These are phyloP conservation scores for Drosophila sturtevanti DNA, from an alignment of 1,140 invertebrate genomes.

Conservation along the genomic window DNA sequence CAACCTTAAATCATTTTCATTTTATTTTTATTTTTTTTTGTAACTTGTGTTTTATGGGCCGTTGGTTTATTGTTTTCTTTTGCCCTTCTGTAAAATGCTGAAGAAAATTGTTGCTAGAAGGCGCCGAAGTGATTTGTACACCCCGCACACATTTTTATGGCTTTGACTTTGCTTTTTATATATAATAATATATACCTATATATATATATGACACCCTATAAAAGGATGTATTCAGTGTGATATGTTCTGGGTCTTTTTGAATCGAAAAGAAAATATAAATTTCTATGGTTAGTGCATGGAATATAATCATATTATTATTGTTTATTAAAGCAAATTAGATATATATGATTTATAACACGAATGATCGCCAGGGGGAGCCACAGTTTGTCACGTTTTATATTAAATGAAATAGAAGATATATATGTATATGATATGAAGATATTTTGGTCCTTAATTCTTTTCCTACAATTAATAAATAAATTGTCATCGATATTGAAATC, in stretches of 20 bases:
- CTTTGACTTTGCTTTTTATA: constrained; percentile 8
- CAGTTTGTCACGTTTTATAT: no score
- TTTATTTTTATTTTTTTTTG: constrained; percentile 33
- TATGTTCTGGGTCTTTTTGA: no score
- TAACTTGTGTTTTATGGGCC: constrained; percentile 78
- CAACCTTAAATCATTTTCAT: constrained; percentile 76
- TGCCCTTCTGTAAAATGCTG: constrained; percentile 55
- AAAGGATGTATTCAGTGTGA: background rate
- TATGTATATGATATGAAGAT: no score
- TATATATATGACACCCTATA: background rate
- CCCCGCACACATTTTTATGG: constrained; percentile 25
- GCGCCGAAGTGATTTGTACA: constrained; percentile 59
- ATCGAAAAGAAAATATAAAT: no score
- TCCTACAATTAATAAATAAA: background rate
- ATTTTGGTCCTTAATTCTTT: no score
- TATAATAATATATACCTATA: background rate
- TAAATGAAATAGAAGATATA: no score
- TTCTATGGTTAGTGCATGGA: no score
- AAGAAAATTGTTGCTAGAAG: constrained; percentile 49
- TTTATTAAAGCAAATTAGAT: no score
- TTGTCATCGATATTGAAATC: background rate
- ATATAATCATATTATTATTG: no score
- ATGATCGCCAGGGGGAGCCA: no score
- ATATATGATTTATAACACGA: no score
- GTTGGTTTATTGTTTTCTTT: constrained; percentile 77